phyloP scores from a whole-genome alignment of 35 echinoderm and acorn worm species.

The Lytechinus variegatus region DNA sequence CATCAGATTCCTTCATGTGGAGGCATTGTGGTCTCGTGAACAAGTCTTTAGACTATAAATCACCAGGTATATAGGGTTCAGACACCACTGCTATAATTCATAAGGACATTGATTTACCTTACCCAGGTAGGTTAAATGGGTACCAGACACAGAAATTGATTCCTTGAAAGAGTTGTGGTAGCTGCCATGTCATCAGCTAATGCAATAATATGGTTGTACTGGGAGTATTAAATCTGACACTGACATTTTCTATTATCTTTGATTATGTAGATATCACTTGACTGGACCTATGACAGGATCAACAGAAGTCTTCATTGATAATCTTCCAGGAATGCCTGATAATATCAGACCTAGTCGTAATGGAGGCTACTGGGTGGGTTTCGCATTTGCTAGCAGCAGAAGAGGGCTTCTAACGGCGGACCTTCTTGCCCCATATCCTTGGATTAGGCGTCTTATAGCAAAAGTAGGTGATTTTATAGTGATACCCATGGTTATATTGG shows the following conservation, averaged over 20 bases:
- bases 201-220: no score
- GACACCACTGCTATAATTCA: no score
- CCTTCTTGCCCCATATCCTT: constrained; percentile 64
- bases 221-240: no score
- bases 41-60: no score
- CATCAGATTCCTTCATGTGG: no score
- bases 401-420: constrained; percentile 53
- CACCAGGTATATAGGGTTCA: no score
- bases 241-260: background rate
- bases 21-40: no score
- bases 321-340: constrained; percentile 80
- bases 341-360: constrained; percentile 79
- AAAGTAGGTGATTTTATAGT: constrained; percentile 65
- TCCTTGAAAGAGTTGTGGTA: no score
- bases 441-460: constrained; percentile 65
- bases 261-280: constrained; percentile 73
- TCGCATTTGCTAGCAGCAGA: constrained; percentile 46
- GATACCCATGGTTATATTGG: no score
- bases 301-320: constrained; percentile 71
- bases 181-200: background rate
- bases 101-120: no score
- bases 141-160: no score
- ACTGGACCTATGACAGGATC: constrained; percentile 68
- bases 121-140: no score
- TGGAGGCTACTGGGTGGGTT: constrained; percentile 89